Evolutionary conservation across 2,888 invertebrate genomes (phyloP).

Genomic region (Clivina fossor): DNA sequence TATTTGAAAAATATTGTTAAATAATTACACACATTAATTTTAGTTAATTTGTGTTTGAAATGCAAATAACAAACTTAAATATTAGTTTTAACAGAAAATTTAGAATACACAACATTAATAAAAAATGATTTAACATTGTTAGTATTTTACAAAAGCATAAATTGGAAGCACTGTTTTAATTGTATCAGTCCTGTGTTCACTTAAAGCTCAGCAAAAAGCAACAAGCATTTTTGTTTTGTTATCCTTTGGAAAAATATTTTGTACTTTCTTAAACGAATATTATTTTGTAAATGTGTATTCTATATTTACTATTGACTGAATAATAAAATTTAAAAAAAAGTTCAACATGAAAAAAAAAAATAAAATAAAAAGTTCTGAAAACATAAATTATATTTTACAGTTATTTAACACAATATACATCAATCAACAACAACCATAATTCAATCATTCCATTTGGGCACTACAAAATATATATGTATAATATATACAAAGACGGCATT

Average conservation of each 20-base stretch:
- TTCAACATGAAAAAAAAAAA: slow-evolving; percentile 52
- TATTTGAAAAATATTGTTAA: slow-evolving; percentile 16
- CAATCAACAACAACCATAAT: slow-evolving; percentile 57
- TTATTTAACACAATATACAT: slow-evolving; percentile 43
- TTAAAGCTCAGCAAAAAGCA: slow-evolving; percentile 15
- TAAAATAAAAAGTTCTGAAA: slow-evolving; percentile 58
- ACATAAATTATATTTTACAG: slow-evolving; percentile 46
- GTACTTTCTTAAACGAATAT: not conserved
- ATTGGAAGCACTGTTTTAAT: slow-evolving; percentile 21
- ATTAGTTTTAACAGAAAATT: slow-evolving; percentile 15
- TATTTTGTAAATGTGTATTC: slow-evolving; percentile 20
- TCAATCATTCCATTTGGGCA: slow-evolving; percentile 56
- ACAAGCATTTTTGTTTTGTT: not conserved
- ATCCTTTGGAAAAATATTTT: slow-evolving; percentile 3
- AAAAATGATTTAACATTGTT: slow-evolving; percentile 17
- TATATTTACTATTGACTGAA: slow-evolving; percentile 30
- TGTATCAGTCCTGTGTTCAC: no score
- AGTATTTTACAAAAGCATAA: slow-evolving; percentile 14
- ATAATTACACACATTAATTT: slow-evolving; percentile 22
- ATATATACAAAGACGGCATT: slow-evolving; percentile 42
- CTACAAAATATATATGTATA: slow-evolving; percentile 56
- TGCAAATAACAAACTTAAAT: slow-evolving; percentile 9
- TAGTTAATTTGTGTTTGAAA: slow-evolving; percentile 15
- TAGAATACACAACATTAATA: slow-evolving; percentile 22
- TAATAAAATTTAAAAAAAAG: slow-evolving; percentile 50